These are phyloP conservation scores for Solen grandis DNA, from an alignment of 1,140 invertebrate species.

Conservation along the genomic window DNA sequence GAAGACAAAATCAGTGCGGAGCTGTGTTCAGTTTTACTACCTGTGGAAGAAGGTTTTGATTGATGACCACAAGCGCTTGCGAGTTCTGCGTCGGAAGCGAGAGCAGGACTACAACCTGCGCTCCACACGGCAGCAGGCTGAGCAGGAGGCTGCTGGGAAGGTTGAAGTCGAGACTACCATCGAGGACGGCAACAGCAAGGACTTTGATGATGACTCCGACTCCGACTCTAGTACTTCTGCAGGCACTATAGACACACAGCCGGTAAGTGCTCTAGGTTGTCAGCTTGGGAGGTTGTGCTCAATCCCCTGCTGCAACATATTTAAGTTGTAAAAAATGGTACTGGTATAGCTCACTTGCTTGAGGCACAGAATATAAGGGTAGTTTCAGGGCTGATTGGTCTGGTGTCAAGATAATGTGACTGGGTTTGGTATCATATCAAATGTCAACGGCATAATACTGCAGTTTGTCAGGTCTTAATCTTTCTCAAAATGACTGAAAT, in stretches of 20 bases:
- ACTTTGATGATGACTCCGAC: slow-evolving; percentile 56
- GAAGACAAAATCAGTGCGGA: slow-evolving; percentile 92
- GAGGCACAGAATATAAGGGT: too few species aligned
- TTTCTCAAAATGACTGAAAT: too few species aligned
- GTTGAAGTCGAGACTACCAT: neutral
- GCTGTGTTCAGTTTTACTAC: slow-evolving; percentile 99
- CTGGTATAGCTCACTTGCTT: too few species aligned
- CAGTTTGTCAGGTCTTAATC: too few species aligned
- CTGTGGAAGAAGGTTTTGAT: slow-evolving; percentile 95
- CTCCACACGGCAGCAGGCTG: slow-evolving; percentile 66
- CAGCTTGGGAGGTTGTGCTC: neutral
- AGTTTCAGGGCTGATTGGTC: too few species aligned
- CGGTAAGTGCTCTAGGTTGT: slow-evolving; percentile 16
- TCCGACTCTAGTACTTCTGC: slow-evolving; percentile 59
- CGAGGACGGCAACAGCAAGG: slow-evolving; percentile 39
- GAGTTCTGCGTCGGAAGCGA: slow-evolving; percentile 82
- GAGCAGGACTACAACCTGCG: slow-evolving; percentile 80
- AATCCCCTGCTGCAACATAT: too few species aligned
- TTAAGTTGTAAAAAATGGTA: too few species aligned
- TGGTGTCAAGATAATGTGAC: too few species aligned
- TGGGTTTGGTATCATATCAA: too few species aligned
- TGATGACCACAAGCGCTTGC: slow-evolving; percentile 89
- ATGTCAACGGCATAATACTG: too few species aligned
- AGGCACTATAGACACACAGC: slow-evolving; percentile 58
- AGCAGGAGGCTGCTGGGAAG: slow-evolving; percentile 15